Percentiles rank a stretch among this genome's conserved stretches.
phyloP scores from a whole-genome alignment of 2,888 invertebrate species.

The Odontocolon sp. region DNA sequence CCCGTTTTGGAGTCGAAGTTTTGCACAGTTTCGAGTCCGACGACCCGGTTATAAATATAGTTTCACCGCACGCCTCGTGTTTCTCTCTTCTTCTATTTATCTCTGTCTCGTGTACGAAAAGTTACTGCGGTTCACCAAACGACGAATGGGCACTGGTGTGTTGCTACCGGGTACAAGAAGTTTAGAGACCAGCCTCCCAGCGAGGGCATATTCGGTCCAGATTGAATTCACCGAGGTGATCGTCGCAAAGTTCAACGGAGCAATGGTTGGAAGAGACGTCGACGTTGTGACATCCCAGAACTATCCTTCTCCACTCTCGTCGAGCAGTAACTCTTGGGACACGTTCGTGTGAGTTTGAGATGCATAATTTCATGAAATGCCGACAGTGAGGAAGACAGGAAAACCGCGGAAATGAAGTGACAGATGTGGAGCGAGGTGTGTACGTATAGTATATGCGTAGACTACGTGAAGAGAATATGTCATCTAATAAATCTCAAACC shows the following conservation, averaged over 20 bases:
- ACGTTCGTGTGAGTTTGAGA: conserved; percentile 21
- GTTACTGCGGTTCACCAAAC: conserved; percentile 37
- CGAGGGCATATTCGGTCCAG: conserved; percentile 40
- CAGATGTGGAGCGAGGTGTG: background rate
- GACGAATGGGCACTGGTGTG: conserved; percentile 42
- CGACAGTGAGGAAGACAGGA: background rate
- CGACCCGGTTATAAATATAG: conserved; percentile 52
- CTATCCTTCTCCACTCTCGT: background rate
- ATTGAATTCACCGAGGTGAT: conserved; percentile 52
- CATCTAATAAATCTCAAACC: too few species aligned
- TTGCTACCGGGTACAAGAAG: conserved; percentile 25
- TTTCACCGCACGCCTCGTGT: conserved; percentile 13
- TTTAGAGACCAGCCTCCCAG: conserved; percentile 38
- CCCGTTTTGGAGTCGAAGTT: conserved; percentile 30
- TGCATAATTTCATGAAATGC: conserved; percentile 33
- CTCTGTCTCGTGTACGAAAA: conserved; percentile 26
- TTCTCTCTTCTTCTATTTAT: background rate
- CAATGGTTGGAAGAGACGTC: conserved; percentile 1
- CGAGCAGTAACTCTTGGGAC: conserved; percentile 24
- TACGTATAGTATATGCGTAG: background rate
- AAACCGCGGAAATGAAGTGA: conserved; percentile 20
- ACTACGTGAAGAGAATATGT: background rate
- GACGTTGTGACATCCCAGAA: conserved; percentile 19
- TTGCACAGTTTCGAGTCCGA: conserved; percentile 30
- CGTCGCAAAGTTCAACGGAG: conserved; percentile 54